A percentile compares a stretch with the other conserved stretches of the same genome.
Evolutionary conservation across 2,797 vertebrate species (phyloP).

Genomic region (Alcedo atthis): DNA sequence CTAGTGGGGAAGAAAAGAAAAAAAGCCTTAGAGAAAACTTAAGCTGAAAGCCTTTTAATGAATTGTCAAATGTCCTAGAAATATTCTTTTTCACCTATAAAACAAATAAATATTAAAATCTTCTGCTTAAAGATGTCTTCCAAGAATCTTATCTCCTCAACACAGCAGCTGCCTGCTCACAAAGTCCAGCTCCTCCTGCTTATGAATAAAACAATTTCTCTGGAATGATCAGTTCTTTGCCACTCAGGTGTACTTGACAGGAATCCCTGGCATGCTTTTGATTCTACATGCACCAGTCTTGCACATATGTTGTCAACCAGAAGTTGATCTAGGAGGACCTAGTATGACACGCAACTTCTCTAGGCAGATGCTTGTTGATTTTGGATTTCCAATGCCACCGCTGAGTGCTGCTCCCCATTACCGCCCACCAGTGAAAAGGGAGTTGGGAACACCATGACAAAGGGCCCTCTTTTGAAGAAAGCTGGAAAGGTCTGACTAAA

Average conservation of each 20-base stretch:
- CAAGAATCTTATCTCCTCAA: background rate
- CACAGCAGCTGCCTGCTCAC: background rate
- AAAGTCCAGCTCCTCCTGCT: background rate
- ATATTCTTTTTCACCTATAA: background rate
- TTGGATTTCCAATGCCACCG: background rate
- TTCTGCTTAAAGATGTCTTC: background rate
- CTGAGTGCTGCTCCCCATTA: background rate
- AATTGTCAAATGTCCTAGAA: background rate
- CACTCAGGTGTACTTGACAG: background rate
- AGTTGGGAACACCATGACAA: background rate
- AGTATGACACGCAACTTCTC: background rate
- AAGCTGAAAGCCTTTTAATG: background rate
- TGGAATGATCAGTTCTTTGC: background rate
- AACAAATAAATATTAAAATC: background rate
- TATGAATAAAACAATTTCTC: background rate
- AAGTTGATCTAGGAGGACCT: background rate
- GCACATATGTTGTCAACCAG: background rate
- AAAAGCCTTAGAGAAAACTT: background rate
- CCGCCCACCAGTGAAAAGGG: background rate
- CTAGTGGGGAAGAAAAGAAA: background rate
- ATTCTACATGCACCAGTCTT: accelerated
- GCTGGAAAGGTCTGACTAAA: background rate
- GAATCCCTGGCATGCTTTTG: background rate
- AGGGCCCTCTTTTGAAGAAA: background rate
- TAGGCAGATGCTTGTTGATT: background rate